Evolutionary conservation across 2,113 vertebrate species (phyloP).

Genomic region (Ancistrus triradiatus): DNA sequence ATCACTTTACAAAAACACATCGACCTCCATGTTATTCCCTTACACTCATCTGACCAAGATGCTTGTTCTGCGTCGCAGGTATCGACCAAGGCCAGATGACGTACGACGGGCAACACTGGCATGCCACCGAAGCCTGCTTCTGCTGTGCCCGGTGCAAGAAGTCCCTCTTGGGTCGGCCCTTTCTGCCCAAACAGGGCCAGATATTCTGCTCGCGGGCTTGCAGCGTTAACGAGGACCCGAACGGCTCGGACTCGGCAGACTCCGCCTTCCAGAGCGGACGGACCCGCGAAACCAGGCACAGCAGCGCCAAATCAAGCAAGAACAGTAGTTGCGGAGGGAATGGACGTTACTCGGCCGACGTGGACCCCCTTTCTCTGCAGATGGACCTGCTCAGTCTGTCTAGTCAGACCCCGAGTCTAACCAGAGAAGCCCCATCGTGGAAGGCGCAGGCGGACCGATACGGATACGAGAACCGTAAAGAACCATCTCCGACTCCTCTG

Average conservation of each 20-base stretch:
- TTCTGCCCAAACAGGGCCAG: conserved; percentile 95
- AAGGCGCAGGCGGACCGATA: conserved; percentile 78
- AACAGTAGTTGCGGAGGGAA: conserved; percentile 69
- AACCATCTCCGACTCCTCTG: conserved; percentile 76
- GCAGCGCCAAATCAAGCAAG: conserved; percentile 81
- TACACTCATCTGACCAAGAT: neutral
- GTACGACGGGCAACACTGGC: conserved; percentile 96
- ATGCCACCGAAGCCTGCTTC: conserved; percentile 93
- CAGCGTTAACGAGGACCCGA: conserved; percentile 86
- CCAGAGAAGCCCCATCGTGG: conserved; percentile 85
- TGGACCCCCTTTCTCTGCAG: conserved; percentile 93
- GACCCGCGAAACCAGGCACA: conserved; percentile 88
- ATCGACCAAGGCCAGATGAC: conserved; percentile 99
- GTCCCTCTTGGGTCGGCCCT: conserved; percentile 90
- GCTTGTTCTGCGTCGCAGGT: conserved; percentile 61
- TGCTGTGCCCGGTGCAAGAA: conserved; percentile 95
- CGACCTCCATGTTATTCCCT: conserved; percentile 14
- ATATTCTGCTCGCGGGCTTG: conserved; percentile 97
- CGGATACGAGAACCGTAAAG: conserved; percentile 74
- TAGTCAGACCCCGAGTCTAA: conserved; percentile 90
- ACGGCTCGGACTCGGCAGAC: conserved; percentile 90
- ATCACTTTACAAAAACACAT: conserved; percentile 51
- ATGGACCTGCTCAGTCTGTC: conserved; percentile 97
- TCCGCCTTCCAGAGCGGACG: conserved; percentile 93
- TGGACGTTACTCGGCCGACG: conserved; percentile 81